Evolutionary conservation across 2,888 invertebrate species (phyloP).

Genomic region (Dynastes grantii): DNA sequence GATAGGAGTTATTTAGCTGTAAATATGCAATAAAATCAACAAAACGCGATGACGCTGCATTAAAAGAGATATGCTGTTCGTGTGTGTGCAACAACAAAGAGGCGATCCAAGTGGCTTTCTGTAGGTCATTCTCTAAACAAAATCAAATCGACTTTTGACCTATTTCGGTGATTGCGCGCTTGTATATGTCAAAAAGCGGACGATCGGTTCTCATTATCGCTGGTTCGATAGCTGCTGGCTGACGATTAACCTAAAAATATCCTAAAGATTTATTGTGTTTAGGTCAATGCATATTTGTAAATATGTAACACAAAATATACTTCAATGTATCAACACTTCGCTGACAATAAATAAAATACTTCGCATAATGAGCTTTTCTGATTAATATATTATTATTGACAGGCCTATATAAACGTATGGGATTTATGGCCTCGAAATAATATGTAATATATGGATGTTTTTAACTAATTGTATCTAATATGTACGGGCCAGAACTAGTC

Average conservation of each 20-base stretch:
- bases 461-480: too few relatives aligned
- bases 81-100: slow-evolving; percentile 13
- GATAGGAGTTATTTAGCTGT: background rate
- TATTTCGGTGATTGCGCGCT: slow-evolving; percentile 28
- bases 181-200: slow-evolving; percentile 31
- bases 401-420: too few relatives aligned
- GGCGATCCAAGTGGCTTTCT: background rate
- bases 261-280: slow-evolving; percentile 41
- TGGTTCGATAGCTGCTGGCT: slow-evolving; percentile 46
- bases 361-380: too few relatives aligned
- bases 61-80: background rate
- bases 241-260: slow-evolving; percentile 40
- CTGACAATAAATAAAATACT: too few relatives aligned
- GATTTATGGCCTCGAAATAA: too few relatives aligned
- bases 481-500: background rate
- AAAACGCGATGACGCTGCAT: background rate
- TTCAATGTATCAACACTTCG: background rate
- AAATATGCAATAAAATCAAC: slow-evolving; percentile 8
- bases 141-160: slow-evolving; percentile 24
- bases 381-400: too few relatives aligned
- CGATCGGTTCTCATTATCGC: slow-evolving; percentile 31
- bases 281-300: background rate
- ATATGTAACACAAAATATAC: background rate
- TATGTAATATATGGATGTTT: too few relatives aligned
- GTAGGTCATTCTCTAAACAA: slow-evolving; percentile 20